These are phyloP conservation scores for Diceros bicornis DNA, from an alignment of 2,797 vertebrate species.

Conservation along the genomic window DNA sequence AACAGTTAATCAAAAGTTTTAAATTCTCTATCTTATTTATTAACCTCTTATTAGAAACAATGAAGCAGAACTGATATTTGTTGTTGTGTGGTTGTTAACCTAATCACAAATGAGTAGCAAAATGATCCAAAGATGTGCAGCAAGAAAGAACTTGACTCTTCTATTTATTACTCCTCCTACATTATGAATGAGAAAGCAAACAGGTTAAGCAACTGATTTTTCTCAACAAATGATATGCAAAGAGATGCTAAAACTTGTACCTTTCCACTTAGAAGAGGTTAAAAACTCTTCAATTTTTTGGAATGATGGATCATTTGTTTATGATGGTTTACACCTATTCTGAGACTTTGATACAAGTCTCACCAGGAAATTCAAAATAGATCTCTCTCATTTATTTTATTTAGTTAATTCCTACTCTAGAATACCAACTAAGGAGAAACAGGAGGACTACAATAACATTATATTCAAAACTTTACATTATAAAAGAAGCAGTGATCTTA, in stretches of 20 bases:
- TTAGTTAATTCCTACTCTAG: conserved; percentile 11
- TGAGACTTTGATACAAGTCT: conserved; percentile 50
- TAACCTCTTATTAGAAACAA: conserved; percentile 41
- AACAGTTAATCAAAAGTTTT: conserved; percentile 28
- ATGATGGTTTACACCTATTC: conserved; percentile 38
- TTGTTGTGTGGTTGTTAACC: conserved; percentile 16
- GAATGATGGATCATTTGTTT: not conserved
- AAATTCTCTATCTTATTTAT: conserved; percentile 8
- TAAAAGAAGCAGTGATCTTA: conserved; percentile 51
- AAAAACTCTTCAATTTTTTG: conserved; percentile 33
- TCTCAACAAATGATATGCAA: not conserved
- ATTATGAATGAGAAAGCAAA: conserved; percentile 28
- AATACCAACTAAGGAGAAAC: conserved; percentile 16
- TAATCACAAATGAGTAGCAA: conserved; percentile 5
- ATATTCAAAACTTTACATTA: not conserved
- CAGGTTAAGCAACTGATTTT: conserved; percentile 16
- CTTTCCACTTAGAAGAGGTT: not conserved
- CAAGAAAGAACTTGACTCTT: not conserved
- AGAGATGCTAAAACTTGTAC: not conserved
- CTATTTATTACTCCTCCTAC: not conserved
- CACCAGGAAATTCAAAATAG: conserved; percentile 34
- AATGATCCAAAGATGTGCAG: not conserved
- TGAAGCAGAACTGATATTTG: not conserved
- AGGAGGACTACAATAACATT: not conserved
- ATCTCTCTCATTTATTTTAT: not conserved